These are phyloP conservation scores for Phalera bucephala DNA, from an alignment of 2,888 invertebrate genomes.

Conservation along the genomic window DNA sequence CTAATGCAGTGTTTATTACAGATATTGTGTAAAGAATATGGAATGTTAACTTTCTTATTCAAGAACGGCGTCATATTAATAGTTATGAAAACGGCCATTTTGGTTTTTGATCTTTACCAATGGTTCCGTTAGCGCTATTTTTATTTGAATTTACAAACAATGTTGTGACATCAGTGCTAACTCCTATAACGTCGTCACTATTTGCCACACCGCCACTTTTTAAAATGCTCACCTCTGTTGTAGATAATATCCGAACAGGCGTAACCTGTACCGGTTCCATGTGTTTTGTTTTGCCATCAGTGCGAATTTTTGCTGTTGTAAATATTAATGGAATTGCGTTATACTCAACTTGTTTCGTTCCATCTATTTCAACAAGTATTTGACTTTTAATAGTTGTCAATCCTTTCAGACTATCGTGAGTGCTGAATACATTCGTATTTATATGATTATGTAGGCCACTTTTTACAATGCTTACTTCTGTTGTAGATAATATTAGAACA, in stretches of 20 bases:
- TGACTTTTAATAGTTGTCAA: constrained; percentile 47
- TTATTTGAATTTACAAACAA: constrained; percentile 1
- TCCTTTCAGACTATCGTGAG: constrained; percentile 35
- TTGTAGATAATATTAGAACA: too few relatives aligned
- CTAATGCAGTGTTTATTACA: too few relatives aligned
- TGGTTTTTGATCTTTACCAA: not conserved
- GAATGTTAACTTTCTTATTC: constrained; percentile 8
- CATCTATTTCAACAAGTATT: constrained; percentile 63
- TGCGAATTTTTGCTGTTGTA: constrained; percentile 76
- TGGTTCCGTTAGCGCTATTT: not conserved
- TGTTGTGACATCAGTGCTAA: not conserved
- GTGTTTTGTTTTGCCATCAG: constrained; percentile 56
- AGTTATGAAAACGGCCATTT: not conserved
- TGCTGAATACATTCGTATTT: constrained; percentile 60
- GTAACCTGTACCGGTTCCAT: constrained; percentile 70
- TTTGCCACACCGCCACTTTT: constrained; percentile 36
- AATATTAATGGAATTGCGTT: constrained; percentile 66
- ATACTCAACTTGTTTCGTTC: constrained; percentile 43
- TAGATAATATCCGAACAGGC: constrained; percentile 66
- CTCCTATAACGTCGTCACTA: constrained; percentile 6
- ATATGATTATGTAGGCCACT: constrained; percentile 65
- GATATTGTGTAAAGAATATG: too few relatives aligned
- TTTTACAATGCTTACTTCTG: too few relatives aligned
- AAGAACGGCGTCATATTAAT: constrained; percentile 4
- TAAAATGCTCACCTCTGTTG: constrained; percentile 53